A percentile compares a stretch with the other conserved stretches of the same genome.
phyloP scores from a whole-genome alignment of 2,888 invertebrate species.

The Eueremaeus valkanovi region DNA sequence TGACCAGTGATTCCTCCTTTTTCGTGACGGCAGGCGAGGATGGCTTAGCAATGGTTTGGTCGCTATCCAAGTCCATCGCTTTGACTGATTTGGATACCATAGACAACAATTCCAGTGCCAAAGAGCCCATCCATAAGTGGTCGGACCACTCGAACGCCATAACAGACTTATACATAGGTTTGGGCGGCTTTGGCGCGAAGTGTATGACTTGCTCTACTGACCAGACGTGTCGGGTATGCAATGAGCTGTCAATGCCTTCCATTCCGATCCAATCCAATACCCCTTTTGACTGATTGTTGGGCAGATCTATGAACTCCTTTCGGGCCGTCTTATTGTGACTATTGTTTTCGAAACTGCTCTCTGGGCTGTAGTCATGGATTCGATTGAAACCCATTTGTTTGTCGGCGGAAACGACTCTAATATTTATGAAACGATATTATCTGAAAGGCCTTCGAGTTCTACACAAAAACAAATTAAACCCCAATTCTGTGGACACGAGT shows the following conservation, averaged over 20 bases:
- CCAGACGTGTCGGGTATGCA: conserved; percentile 67
- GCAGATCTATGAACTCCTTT: conserved; percentile 66
- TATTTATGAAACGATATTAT: conserved; percentile 64
- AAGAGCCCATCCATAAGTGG: conserved; percentile 65
- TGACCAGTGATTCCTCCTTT: conserved; percentile 70
- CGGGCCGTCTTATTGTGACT: conserved; percentile 66
- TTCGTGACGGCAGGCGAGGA: conserved; percentile 77
- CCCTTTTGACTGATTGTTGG: too few species aligned
- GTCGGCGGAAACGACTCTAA: conserved; percentile 69
- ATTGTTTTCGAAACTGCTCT: conserved; percentile 69
- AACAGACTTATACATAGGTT: conserved; percentile 70
- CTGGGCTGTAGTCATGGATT: conserved; percentile 65
- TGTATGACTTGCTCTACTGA: conserved; percentile 75
- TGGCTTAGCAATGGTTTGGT: conserved; percentile 78
- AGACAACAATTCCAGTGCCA: conserved; percentile 49
- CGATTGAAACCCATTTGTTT: conserved; percentile 66
- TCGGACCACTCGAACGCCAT: conserved; percentile 75
- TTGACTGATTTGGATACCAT: background rate
- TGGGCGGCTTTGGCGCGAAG: conserved; percentile 65
- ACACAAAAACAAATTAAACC: conserved; percentile 54
- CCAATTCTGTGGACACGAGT: conserved; percentile 44
- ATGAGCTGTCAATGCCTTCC: too few species aligned
- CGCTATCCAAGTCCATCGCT: conserved; percentile 48
- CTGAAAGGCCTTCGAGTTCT: conserved; percentile 61
- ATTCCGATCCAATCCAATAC: background rate